These are phyloP conservation scores for Loriculus beryllinus DNA, from an alignment of 2,797 vertebrate species.

Conservation along the genomic window DNA sequence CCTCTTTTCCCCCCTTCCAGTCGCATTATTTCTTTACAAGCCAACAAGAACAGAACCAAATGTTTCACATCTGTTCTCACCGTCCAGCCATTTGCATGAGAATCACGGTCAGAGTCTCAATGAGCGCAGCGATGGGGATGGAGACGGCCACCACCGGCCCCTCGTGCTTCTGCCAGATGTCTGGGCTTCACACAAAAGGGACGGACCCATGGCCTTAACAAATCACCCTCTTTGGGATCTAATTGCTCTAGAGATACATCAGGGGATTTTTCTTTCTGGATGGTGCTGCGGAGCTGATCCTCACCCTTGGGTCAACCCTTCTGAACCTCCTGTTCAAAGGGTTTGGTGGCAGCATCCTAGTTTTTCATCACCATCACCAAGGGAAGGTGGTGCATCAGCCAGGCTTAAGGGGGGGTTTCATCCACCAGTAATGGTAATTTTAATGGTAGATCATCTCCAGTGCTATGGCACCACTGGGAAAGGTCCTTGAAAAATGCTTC, in stretches of 20 bases:
- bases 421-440: not conserved
- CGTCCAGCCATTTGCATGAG: constrained; percentile 88
- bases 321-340: not conserved
- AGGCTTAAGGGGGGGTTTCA: not conserved
- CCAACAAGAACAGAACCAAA: constrained; percentile 90
- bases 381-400: not conserved
- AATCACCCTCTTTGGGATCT: constrained; percentile 75
- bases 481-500: not conserved
- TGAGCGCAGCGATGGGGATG: constrained; percentile 83
- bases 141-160: constrained; percentile 71
- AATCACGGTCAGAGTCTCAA: constrained; percentile 84
- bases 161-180: constrained; percentile 85
- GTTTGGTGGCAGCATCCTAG: not conserved
- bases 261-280: constrained; percentile 19
- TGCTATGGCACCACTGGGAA: not conserved
- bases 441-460: not conserved
- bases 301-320: not conserved
- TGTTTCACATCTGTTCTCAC: constrained; percentile 93
- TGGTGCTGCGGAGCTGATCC: constrained; percentile 19
- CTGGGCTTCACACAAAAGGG: constrained; percentile 78
- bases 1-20: constrained; percentile 67
- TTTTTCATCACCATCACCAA: not conserved
- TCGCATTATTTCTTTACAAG: constrained; percentile 93
- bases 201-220: constrained; percentile 63
- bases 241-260: constrained; percentile 24